A percentile compares a stretch with the other conserved stretches of the same genome.
Conservation (phyloP, 2,113 vertebrate genomes). For the Spea bombifrons region DNA sequence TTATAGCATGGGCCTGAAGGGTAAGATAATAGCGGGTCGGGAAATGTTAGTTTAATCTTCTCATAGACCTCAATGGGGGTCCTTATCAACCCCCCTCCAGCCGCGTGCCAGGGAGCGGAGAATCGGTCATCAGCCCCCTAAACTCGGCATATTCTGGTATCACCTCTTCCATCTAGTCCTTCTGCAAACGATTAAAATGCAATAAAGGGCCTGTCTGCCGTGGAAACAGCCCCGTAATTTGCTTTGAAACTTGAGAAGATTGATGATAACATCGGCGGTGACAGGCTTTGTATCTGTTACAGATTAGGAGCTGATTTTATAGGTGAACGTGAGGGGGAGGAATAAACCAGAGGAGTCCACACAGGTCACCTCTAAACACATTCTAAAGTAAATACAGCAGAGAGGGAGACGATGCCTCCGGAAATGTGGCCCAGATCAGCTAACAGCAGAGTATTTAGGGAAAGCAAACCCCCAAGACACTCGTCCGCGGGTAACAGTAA, state of each 20-base stretch:
- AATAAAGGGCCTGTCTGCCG: constrained; percentile 56
- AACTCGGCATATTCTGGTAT: background rate
- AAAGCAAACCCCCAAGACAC: too few species aligned
- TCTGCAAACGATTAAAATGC: constrained; percentile 41
- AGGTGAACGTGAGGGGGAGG: background rate
- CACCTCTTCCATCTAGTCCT: constrained; percentile 22
- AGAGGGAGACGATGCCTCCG: too few species aligned
- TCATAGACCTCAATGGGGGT: constrained; percentile 5
- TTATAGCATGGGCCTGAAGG: background rate
- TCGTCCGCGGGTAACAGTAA: background rate
- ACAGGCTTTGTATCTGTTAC: constrained; percentile 63
- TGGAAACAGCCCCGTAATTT: constrained; percentile 63
- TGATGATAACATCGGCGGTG: constrained; percentile 64
- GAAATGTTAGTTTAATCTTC: constrained; percentile 23
- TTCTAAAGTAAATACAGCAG: too few species aligned
- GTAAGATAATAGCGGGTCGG: background rate
- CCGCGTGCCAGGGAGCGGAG: constrained; percentile 18
- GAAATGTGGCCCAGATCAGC: too few species aligned
- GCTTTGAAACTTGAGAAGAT: constrained; percentile 63
- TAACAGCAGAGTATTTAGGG: too few species aligned
- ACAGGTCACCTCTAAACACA: too few species aligned
- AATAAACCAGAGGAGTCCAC: too few species aligned
- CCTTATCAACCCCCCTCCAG: constrained; percentile 13
- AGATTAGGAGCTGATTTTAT: constrained; percentile 58
- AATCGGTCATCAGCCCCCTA: background rate